A percentile compares a stretch with the other conserved stretches of the same genome.
Conservation (phyloP, 1,140 invertebrate species). For the Eubasilissa regina region DNA sequence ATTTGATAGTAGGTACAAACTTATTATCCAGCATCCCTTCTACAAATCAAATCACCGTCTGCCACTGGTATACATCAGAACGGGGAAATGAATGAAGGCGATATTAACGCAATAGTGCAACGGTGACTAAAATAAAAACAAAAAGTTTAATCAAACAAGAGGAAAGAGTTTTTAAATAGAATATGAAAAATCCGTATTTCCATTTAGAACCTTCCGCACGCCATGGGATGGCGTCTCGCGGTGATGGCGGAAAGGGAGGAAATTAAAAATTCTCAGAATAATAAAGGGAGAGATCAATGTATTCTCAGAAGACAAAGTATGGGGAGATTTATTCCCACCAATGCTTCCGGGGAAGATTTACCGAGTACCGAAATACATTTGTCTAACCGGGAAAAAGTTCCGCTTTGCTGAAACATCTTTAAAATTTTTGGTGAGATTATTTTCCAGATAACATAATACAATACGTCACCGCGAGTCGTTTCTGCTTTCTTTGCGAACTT, state of each 20-base stretch:
- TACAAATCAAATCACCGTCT: no score
- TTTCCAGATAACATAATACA: constrained; percentile 5
- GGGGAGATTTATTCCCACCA: constrained; percentile 33
- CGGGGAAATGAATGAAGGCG: constrained; percentile 9
- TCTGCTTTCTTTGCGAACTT: no score
- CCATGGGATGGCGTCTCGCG: no score
- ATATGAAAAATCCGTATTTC: no score
- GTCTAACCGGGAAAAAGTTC: constrained; percentile 11
- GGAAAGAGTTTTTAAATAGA: no score
- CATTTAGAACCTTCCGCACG: no score
- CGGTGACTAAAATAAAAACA: not conserved
- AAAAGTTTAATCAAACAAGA: no score
- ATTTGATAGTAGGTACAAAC: no score
- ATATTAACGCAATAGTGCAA: not conserved
- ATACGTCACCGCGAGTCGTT: not conserved
- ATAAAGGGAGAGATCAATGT: constrained; percentile 35
- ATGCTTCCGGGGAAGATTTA: constrained; percentile 32
- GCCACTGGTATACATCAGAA: constrained; percentile 6
- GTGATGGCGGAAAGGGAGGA: not conserved
- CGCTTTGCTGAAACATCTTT: constrained; percentile 8
- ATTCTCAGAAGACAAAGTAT: constrained; percentile 10
- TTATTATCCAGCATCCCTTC: no score
- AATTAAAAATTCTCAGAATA: constrained; percentile 38
- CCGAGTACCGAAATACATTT: constrained; percentile 29
- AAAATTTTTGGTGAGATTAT: constrained; percentile 11